phyloP scores from a whole-genome alignment of 2,797 vertebrate species.

The Neosalanx taihuensis region DNA sequence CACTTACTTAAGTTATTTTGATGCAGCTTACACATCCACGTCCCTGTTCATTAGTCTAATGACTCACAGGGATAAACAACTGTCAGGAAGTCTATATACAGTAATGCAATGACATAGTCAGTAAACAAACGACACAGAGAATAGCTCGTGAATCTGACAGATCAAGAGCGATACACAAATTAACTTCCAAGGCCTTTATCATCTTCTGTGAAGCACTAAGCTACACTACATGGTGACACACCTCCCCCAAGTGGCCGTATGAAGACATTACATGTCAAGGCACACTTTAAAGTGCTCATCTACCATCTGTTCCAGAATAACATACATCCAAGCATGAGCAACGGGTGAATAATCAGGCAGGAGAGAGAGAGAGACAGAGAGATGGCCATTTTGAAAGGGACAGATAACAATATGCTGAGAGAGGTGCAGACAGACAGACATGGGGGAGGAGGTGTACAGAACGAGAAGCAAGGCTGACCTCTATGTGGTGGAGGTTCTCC shows the following conservation, averaged over 20 bases:
- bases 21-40: conserved; percentile 9
- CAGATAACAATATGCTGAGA: background rate
- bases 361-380: conserved; percentile 8
- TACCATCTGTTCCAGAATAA: conserved; percentile 11
- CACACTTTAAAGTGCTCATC: conserved; percentile 15
- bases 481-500: conserved; percentile 83
- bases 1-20: conserved; percentile 35
- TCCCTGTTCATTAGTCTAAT: conserved; percentile 23
- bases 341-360: background rate
- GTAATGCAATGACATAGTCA: conserved; percentile 16
- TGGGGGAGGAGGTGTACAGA: too few species aligned
- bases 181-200: conserved; percentile 19
- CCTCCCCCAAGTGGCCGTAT: conserved; percentile 63
- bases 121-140: conserved; percentile 27
- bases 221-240: conserved; percentile 39
- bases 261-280: conserved; percentile 29
- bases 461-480: conserved; percentile 60
- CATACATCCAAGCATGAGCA: background rate
- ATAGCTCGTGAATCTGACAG: conserved; percentile 23
- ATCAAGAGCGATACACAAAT: conserved; percentile 43
- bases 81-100: conserved; percentile 25
- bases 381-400: background rate
- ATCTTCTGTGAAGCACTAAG: background rate
- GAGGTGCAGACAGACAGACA: background rate
- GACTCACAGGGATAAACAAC: conserved; percentile 30